Evolutionary conservation across 2,113 vertebrate species (phyloP).

Genomic region (Rissa tridactyla): DNA sequence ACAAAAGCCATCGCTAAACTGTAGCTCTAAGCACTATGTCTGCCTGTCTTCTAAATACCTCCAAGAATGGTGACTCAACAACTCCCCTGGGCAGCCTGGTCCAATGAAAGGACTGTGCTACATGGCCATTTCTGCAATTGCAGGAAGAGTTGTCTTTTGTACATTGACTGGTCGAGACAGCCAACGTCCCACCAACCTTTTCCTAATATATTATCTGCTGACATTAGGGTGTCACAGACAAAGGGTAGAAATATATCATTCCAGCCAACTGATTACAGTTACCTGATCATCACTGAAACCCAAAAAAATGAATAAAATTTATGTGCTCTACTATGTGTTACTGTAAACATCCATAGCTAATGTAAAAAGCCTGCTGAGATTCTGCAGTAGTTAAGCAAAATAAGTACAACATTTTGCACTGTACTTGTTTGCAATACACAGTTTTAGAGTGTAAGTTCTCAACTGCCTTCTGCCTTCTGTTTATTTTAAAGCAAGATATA

Average conservation of each 20-base stretch:
- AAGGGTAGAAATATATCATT: not conserved
- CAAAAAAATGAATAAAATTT: not conserved
- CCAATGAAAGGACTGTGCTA: not conserved
- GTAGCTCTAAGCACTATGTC: no score
- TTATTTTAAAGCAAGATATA: not conserved
- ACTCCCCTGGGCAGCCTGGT: no score
- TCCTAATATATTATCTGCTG: not conserved
- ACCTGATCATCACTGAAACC: not conserved
- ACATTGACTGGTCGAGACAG: no score
- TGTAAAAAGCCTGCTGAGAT: not conserved
- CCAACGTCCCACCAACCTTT: rapidly evolving
- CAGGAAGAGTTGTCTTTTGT: not conserved
- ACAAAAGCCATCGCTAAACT: no score
- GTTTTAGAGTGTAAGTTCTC: not conserved
- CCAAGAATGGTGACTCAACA: no score
- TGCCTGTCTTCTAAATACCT: no score
- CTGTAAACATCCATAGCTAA: not conserved
- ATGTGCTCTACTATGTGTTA: not conserved
- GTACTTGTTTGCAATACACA: not conserved
- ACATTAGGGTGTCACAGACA: not conserved
- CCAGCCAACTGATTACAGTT: not conserved
- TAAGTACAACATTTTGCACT: not conserved
- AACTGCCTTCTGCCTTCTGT: not conserved
- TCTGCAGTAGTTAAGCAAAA: not conserved
- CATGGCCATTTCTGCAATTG: rapidly evolving